Evolutionary conservation across 1,140 invertebrate species (phyloP), one percentile per base, ranked within the genome.

Genomic region (Lamellibrachia luymesi): DNA sequence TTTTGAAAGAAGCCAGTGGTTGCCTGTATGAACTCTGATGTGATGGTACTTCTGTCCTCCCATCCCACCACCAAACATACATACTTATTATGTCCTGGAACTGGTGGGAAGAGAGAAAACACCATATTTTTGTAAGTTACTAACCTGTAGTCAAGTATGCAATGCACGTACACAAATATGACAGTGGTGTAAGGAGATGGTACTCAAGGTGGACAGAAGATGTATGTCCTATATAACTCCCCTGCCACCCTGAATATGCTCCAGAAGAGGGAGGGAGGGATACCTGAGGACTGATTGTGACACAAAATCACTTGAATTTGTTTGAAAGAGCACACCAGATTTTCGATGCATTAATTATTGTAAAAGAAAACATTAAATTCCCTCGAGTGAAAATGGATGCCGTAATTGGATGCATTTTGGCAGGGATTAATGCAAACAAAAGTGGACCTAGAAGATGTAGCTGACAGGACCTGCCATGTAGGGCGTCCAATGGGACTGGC

Each of bases 301-400:
- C 64, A 80, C 64, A 80, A 80, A 80, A 80, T 80, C 64, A 80
- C 64, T 80, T 17, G 64, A 80, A 22, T 80, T 80, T 80, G 13
- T 80, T 22, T 80, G 64, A 80, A 80, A 80, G 64, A 22, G 13
- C 25, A 80, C 64, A 80, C 64, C 64, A 80, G 64, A 80, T 80
- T 80, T 80, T 80, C 64, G 1, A 80, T 80, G 64, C 64, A 80
- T 80, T 80, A 80, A 17, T 80, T 80, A 80, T 80, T 80, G 64
- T 80, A 80, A 80, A 80, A 80, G 64, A 80, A 80, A 80, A 80
- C 64, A 80, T 80, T 80, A 80, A 80, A 80, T 80, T 80, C 64
- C 25, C 64, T 22, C 25, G 64, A 80, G 64, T 80, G 25, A 22
- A 17, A 22, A 22, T 22, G 1, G 2, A 8, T 22, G 17, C 64